phyloP scores from a whole-genome alignment of 2,888 invertebrate species.

The Macrosoma leucophasiata region DNA sequence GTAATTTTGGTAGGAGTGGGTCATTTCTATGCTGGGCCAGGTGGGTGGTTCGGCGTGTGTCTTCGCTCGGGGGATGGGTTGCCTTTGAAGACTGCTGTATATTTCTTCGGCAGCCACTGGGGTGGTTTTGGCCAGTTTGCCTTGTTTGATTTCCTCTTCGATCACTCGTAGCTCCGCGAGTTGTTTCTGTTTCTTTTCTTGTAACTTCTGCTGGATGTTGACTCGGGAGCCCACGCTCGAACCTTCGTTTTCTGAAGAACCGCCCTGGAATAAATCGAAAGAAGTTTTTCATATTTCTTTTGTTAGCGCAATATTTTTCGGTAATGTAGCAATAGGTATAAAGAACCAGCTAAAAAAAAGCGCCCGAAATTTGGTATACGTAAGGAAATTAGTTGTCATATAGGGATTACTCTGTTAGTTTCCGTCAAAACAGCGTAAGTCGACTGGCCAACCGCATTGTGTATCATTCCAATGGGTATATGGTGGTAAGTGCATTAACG shows the following conservation, averaged over 20 bases:
- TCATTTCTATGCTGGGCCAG: constrained; percentile 66
- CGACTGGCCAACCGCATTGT: too few relatives aligned
- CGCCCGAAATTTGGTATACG: too few relatives aligned
- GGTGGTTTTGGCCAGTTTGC: constrained; percentile 79
- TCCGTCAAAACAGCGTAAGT: too few relatives aligned
- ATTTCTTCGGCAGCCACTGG: constrained; percentile 73
- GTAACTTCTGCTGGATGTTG: constrained; percentile 90
- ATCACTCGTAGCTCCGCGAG: constrained; percentile 84
- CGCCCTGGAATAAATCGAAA: constrained; percentile 67
- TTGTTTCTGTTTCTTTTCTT: constrained; percentile 92
- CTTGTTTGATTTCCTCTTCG: constrained; percentile 91
- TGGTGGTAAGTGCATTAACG: too few relatives aligned
- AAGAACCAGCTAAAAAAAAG: too few relatives aligned
- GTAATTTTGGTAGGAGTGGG: constrained; percentile 68
- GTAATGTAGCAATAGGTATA: too few relatives aligned
- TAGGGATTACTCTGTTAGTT: too few relatives aligned
- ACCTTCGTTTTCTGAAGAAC: constrained; percentile 84
- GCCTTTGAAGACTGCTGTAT: constrained; percentile 70
- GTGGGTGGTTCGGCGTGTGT: constrained; percentile 77
- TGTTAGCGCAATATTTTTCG: too few relatives aligned
- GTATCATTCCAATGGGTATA: too few relatives aligned
- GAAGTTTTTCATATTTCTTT: too few relatives aligned
- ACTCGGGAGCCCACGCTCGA: constrained; percentile 84
- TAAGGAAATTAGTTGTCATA: too few relatives aligned
- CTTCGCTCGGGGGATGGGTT: constrained; percentile 83